phyloP scores from a whole-genome alignment of 2,888 invertebrate genomes.

The Diarsia dahlii region DNA sequence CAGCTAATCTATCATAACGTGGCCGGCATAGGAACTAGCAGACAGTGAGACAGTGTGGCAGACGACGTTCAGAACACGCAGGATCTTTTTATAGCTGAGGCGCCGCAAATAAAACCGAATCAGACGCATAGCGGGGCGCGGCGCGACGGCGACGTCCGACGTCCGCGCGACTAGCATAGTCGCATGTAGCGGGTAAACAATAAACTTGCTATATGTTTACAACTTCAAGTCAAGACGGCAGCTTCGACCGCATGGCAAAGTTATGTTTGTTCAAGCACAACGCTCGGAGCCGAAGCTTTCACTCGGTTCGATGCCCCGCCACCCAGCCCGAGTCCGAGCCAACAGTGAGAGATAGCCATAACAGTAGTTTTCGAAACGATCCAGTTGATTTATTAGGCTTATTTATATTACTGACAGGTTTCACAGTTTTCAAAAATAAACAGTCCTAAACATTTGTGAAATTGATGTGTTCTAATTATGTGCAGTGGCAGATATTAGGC shows the following conservation, averaged over 20 bases:
- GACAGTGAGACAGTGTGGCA: slow-evolving; percentile 83
- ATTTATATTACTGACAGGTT: slow-evolving; percentile 61
- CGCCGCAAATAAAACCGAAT: slow-evolving; percentile 83
- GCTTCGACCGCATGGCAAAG: slow-evolving; percentile 60
- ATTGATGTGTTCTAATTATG: slow-evolving; percentile 48
- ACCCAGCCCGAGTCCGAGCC: slow-evolving; percentile 61
- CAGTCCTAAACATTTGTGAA: slow-evolving; percentile 40
- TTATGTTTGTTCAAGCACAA: slow-evolving; percentile 68
- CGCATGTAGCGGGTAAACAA: slow-evolving; percentile 55
- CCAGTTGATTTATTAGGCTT: slow-evolving; percentile 64
- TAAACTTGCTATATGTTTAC: slow-evolving; percentile 57
- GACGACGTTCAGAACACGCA: slow-evolving; percentile 74
- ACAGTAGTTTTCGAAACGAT: slow-evolving; percentile 70
- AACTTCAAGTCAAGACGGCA: slow-evolving; percentile 59
- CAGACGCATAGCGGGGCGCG: slow-evolving; percentile 73
- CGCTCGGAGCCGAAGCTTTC: slow-evolving; percentile 75
- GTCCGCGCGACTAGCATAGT: slow-evolving; percentile 5
- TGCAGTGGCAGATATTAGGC: slow-evolving; percentile 31
- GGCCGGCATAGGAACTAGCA: slow-evolving; percentile 66
- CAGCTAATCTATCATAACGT: slow-evolving; percentile 3
- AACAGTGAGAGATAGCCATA: slow-evolving; percentile 69
- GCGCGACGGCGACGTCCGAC: slow-evolving; percentile 50
- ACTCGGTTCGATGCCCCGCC: slow-evolving; percentile 76
- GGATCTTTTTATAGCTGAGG: slow-evolving; percentile 84
- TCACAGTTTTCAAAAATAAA: slow-evolving; percentile 54